Conservation (phyloP, 1,140 invertebrate species). For the Prorops nasuta region DNA sequence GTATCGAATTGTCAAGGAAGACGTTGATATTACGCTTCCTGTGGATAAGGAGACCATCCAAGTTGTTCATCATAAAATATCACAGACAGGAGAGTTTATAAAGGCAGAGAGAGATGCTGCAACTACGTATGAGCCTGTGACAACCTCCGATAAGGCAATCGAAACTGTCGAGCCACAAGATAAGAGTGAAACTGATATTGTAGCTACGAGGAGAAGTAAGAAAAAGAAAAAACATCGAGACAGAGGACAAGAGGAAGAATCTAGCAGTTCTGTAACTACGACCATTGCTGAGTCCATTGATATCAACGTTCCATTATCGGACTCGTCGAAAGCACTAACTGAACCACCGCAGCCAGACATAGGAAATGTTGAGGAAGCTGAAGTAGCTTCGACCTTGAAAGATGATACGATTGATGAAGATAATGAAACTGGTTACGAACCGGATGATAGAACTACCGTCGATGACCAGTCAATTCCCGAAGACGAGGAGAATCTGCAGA, state of each 20-base stretch:
- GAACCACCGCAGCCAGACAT: slow-evolving; percentile 59
- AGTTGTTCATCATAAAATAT: slow-evolving; percentile 32
- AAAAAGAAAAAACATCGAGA: slow-evolving; percentile 58
- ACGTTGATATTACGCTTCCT: slow-evolving; percentile 44
- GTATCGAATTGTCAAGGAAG: slow-evolving; percentile 40
- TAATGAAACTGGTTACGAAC: slow-evolving; percentile 56
- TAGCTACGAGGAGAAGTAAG: slow-evolving; percentile 47
- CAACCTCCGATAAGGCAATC: slow-evolving; percentile 17
- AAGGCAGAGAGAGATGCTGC: slow-evolving; percentile 30
- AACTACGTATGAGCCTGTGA: slow-evolving; percentile 21
- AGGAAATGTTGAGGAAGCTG: slow-evolving; percentile 51
- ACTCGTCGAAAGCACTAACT: slow-evolving; percentile 47
- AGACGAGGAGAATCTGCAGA: slow-evolving; percentile 43
- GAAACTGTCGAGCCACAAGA: slow-evolving; percentile 38
- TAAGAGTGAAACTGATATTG: slow-evolving; percentile 48
- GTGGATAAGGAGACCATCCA: slow-evolving; percentile 30
- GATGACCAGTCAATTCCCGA: slow-evolving; percentile 52
- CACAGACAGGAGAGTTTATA: slow-evolving; percentile 35
- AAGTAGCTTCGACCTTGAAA: slow-evolving; percentile 49
- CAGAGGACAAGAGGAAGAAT: slow-evolving; percentile 19
- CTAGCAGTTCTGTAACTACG: slow-evolving; percentile 50
- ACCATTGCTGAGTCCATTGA: slow-evolving; percentile 65
- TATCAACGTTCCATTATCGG: slow-evolving; percentile 54
- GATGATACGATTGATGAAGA: slow-evolving; percentile 46
- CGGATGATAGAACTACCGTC: slow-evolving; percentile 61